Evolutionary conservation across 2,797 vertebrate genomes (phyloP).

Genomic region (Falco columbarius): DNA sequence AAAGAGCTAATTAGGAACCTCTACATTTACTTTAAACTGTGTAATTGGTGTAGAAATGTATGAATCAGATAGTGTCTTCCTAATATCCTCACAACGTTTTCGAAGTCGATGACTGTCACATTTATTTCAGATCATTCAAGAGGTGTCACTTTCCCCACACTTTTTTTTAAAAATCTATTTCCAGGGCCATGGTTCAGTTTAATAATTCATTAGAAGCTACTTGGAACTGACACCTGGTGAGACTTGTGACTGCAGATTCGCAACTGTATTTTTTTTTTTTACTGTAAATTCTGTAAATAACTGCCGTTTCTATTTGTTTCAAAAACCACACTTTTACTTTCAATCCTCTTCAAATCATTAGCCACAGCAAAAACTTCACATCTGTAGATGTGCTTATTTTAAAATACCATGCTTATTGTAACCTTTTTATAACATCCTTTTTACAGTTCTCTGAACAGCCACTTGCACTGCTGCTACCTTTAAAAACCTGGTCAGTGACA

Average conservation of each 20-base stretch:
- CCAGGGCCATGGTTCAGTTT: slow-evolving; percentile 43
- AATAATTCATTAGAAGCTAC: slow-evolving; percentile 71
- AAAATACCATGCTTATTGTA: not conserved
- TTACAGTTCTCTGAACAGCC: not conserved
- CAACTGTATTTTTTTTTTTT: not conserved
- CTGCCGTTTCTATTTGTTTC: slow-evolving; percentile 17
- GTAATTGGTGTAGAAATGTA: slow-evolving; percentile 69
- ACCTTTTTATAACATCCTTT: not conserved
- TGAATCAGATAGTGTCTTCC: slow-evolving; percentile 51
- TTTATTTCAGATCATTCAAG: slow-evolving; percentile 67
- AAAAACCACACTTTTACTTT: not conserved
- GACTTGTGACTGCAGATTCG: slow-evolving; percentile 39
- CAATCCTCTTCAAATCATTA: not conserved
- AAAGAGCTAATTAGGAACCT: slow-evolving; percentile 69
- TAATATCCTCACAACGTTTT: slow-evolving; percentile 61
- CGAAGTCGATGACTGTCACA: slow-evolving; percentile 58
- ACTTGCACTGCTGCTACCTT: not conserved
- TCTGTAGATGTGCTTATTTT: not conserved
- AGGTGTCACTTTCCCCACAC: slow-evolving; percentile 30
- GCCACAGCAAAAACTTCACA: not conserved
- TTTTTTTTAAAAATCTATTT: slow-evolving; percentile 37
- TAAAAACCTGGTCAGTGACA: not conserved
- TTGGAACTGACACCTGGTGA: slow-evolving; percentile 43
- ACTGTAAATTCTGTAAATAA: slow-evolving; percentile 27
- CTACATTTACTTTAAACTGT: slow-evolving; percentile 63